Conservation (phyloP, 1,140 invertebrate genomes). For the Euura lappo region DNA sequence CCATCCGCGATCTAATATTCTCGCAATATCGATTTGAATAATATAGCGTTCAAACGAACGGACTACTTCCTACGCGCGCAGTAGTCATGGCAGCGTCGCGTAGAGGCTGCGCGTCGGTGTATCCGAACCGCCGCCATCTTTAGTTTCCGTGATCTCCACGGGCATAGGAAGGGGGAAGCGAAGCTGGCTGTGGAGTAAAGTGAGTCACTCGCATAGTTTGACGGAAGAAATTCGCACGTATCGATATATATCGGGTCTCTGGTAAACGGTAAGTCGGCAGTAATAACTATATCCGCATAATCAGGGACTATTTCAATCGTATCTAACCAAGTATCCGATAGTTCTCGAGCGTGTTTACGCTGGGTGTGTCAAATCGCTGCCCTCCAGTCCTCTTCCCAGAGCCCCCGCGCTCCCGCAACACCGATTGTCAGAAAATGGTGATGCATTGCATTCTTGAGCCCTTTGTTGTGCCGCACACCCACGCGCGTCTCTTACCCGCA, state of each 20-base stretch:
- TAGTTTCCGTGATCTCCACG: constrained; percentile 28
- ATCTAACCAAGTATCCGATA: constrained; percentile 1
- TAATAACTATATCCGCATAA: constrained; percentile 14
- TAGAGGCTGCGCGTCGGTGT: constrained; percentile 31
- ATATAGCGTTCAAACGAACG: neutral
- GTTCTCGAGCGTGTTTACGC: constrained; percentile 36
- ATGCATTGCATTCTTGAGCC: constrained; percentile 39
- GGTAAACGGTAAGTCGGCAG: constrained; percentile 9
- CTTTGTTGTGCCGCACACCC: constrained; percentile 33
- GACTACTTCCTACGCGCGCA: neutral
- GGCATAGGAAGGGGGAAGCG: constrained; percentile 21
- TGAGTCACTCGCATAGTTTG: constrained; percentile 30
- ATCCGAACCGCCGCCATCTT: constrained; percentile 36
- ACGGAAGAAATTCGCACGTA: constrained; percentile 3
- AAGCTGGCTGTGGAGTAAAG: constrained; percentile 27
- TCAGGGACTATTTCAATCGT: constrained; percentile 14
- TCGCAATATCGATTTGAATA: neutral
- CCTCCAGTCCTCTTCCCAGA: neutral
- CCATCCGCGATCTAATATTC: too few relatives aligned
- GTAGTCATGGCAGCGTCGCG: constrained; percentile 21
- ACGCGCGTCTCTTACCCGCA: neutral
- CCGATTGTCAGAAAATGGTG: constrained; percentile 47
- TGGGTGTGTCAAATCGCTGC: constrained; percentile 46
- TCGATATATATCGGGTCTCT: neutral
- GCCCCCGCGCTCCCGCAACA: neutral